Base-by-base conservation (phyloP, 2,888 invertebrate genomes). In the Zootermopsis nevadensis region DNA sequence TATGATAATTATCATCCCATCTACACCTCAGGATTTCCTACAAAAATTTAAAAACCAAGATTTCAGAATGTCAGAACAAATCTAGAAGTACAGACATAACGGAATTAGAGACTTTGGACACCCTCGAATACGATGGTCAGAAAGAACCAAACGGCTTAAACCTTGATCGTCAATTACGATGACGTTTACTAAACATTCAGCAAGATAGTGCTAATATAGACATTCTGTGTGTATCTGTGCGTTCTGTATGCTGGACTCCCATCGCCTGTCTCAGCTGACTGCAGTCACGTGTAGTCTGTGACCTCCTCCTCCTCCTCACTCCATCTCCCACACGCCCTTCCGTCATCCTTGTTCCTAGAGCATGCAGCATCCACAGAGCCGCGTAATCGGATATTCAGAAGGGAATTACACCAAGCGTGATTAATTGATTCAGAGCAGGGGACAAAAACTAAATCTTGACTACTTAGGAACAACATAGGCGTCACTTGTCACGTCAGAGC, bases 321-420 rank as follows among this genome's bases (percentile, higher is more conserved):
- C 55, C 81, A 35, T 69, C 81, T 80, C 79, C 74, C 72, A 10
- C 19, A 60, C 27, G 42, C 76, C n/a, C 80, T 1, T 38, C 67
- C 66, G 35, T 35, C 53, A 31, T 42, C 22, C 53, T 33, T 48
- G 12, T 31, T 77, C 27, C 12, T 48, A n/a, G 27, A 8, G 15
- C 74, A 74, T 48, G 22, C 31, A 48, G 53, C 53, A 27, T 81
- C 48, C 81, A 81, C 67, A 67, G 82, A 77, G 79, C 84, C 84
- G 83, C 81, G 84, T 85, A 85, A 84, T 85, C 82, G 84, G 85
- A 85, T 85, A 85, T 82, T 69, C 53, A 74, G 53, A 77, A 80
- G 83, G 84, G 84, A 85, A 85, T 86, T 83, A 85, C 77, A 80
- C 82, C 82, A 74, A 82, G 85, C 85, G 83, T 86, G 85, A 86